Evolutionary conservation across 53 echinoderm and acorn worm species (phyloP), one percentile per base, ranked within the genome.

Genomic region (Stichopus horrens): DNA sequence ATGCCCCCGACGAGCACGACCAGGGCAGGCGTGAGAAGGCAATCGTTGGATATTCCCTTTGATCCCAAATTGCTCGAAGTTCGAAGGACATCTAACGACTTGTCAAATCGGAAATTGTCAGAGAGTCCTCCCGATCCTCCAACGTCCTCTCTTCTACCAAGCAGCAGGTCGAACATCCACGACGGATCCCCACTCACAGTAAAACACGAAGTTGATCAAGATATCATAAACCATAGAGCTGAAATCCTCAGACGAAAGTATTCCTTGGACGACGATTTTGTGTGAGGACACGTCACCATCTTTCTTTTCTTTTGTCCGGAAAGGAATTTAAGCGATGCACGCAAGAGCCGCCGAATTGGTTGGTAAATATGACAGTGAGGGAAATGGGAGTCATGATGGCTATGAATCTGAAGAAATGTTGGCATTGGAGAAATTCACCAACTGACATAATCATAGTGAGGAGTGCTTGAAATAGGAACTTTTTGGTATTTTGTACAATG

Each of bases 1-100:
- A 89, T 86, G 19, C 74, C 87, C 18, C 76, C 91, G 54, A 92
- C 92, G 65, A 92, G 90, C 53, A 68, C 89, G 51, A 89, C 89
- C 6, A 86, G 89, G 23, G 89, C 89, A 10, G 92, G 92, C 22
- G 77, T 84, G 22, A 86, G 86, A 5, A 83, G 89, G 86, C 88
- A 86, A 73, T 92, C 92, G 0, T 58, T 89, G 5, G 92, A 92
- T 19, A 73, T 92, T 8, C 87, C 87, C 18, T 55, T 87, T 21
- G 75, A 75, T 74, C 74, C 74, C 19, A 87, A 21, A 67, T 21
- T 81, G 81, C 4, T 81, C 7, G 81, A 57, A 4, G 59, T 5
- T 23, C 66, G 59, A 67, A 85, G 66, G 14, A 21, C 83, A 7
- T 9, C 60, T 37, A 52, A 52, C 22, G 85, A 85, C 52, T 52